Evolutionary conservation across 2,888 invertebrate genomes (phyloP).

Genomic region (Trilocha varians): DNA sequence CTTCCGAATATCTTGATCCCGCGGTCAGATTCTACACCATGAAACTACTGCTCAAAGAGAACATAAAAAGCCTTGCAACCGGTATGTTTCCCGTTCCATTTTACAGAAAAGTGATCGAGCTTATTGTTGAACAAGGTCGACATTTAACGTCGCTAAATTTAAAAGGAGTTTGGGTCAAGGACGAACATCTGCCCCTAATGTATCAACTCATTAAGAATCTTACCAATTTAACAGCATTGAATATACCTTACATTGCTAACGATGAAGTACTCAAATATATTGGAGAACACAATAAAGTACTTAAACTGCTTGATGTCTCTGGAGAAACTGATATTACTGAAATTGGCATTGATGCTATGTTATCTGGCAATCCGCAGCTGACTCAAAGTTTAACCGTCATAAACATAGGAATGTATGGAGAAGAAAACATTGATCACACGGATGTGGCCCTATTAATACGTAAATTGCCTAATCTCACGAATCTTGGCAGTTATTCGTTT

Average conservation of each 20-base stretch:
- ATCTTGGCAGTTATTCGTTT: constrained; percentile 78
- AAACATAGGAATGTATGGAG: constrained; percentile 80
- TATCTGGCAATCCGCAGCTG: constrained; percentile 64
- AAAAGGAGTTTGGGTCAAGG: constrained; percentile 83
- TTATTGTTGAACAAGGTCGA: constrained; percentile 76
- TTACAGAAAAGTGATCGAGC: constrained; percentile 78
- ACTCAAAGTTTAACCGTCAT: constrained; percentile 74
- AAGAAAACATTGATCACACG: constrained; percentile 78
- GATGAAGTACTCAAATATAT: constrained; percentile 77
- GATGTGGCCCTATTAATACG: constrained; percentile 76
- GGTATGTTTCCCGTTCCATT: constrained; percentile 82
- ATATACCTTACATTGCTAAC: constrained; percentile 80
- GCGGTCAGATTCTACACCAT: constrained; percentile 78
- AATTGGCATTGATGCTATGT: constrained; percentile 74
- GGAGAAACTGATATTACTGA: constrained; percentile 80
- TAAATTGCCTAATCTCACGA: constrained; percentile 76
- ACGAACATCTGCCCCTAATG: constrained; percentile 77
- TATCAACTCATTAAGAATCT: constrained; percentile 74
- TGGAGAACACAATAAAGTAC: constrained; percentile 65
- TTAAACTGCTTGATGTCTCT: constrained; percentile 77
- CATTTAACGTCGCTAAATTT: constrained; percentile 77
- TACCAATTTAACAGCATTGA: constrained; percentile 72
- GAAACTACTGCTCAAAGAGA: constrained; percentile 76
- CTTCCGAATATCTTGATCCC: constrained; percentile 78
- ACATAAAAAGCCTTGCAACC: constrained; percentile 77